Evolutionary conservation across 2,113 vertebrate genomes (phyloP).

Genomic region (Hippocampus abdominalis): DNA sequence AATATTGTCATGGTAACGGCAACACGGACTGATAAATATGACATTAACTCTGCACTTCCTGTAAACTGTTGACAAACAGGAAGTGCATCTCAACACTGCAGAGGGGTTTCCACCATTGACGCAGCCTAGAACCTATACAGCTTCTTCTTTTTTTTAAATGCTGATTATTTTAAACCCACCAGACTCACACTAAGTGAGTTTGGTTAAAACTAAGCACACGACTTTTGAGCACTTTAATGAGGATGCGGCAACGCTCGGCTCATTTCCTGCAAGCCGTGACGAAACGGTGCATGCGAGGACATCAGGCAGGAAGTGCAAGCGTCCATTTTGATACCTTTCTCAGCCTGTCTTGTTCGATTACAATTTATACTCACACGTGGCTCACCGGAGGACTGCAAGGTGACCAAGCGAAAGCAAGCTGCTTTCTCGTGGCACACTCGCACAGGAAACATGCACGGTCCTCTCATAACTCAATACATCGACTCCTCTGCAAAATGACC

Average conservation of each 20-base stretch:
- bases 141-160: too few species aligned
- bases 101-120: slow-evolving; percentile 9
- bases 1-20: too few species aligned
- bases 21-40: not conserved
- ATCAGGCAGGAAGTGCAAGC: not conserved
- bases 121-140: not conserved
- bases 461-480: not conserved
- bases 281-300: slow-evolving; percentile 18
- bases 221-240: not conserved
- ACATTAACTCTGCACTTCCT: slow-evolving; percentile 42
- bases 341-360: not conserved
- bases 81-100: slow-evolving; percentile 50
- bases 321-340: not conserved
- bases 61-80: slow-evolving; percentile 60
- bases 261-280: slow-evolving; percentile 35
- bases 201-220: not conserved
- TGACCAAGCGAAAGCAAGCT: not conserved
- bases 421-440: not conserved
- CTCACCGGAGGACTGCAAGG: not conserved
- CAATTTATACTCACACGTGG: not conserved
- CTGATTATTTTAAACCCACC: too few species aligned
- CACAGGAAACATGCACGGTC: too few species aligned
- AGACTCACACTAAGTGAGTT: too few species aligned
- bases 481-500: not conserved
- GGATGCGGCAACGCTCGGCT: not conserved